phyloP scores from a whole-genome alignment of 2,888 invertebrate genomes.

The Brachypalpus laphriformis region DNA sequence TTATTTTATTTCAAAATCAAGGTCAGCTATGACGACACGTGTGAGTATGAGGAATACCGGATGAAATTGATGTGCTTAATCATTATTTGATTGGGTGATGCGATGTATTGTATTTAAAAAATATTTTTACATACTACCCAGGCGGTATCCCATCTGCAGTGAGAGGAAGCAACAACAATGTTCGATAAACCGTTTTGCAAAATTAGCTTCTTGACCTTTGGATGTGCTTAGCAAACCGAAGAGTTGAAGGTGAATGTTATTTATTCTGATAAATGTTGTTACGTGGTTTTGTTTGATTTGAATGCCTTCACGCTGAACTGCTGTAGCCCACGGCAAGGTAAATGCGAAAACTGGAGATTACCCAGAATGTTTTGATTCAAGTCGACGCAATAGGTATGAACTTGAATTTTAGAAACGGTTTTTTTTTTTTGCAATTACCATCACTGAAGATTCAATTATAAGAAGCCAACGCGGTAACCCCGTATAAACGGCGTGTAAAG shows the following conservation, averaged over 20 bases:
- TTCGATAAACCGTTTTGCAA: background rate
- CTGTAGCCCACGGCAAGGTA: background rate
- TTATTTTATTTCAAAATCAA: constrained; percentile 26
- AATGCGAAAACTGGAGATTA: background rate
- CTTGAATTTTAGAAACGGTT: too few species aligned
- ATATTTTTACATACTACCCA: background rate
- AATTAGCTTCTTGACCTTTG: constrained; percentile 7
- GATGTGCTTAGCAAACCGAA: background rate
- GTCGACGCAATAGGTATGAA: background rate
- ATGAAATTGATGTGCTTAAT: background rate
- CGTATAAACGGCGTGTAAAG: too few species aligned
- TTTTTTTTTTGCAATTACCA: too few species aligned
- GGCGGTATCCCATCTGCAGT: background rate
- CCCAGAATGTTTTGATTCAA: background rate
- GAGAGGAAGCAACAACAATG: background rate
- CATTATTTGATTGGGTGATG: background rate
- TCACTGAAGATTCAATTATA: too few species aligned
- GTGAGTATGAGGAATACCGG: background rate
- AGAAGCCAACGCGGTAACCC: too few species aligned
- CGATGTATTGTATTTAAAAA: background rate
- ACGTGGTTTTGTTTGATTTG: background rate
- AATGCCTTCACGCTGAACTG: background rate
- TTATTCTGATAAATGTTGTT: constrained; percentile 12
- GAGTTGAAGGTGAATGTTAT: constrained; percentile 28
- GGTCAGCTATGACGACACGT: constrained; percentile 25